These are phyloP conservation scores for Acleris emargana DNA, from an alignment of 2,888 invertebrate genomes.

Conservation along the genomic window DNA sequence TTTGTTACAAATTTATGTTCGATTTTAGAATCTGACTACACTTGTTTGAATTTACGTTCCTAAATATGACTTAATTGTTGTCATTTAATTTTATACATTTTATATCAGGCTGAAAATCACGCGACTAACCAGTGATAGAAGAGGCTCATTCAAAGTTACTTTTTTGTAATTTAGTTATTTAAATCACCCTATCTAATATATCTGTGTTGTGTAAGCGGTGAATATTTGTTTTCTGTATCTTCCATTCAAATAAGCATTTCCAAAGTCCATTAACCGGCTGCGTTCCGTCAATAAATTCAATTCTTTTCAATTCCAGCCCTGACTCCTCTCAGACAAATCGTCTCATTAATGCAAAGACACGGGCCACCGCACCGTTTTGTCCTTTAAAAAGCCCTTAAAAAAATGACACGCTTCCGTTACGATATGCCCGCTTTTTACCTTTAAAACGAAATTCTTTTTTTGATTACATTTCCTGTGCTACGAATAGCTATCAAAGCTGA, in stretches of 20 bases:
- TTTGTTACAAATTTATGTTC: too few species aligned
- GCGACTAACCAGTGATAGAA: too few species aligned
- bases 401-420: constrained; percentile 43
- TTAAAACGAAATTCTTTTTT: constrained; percentile 40
- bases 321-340: constrained; percentile 63
- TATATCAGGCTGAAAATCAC: too few species aligned
- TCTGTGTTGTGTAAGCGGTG: too few species aligned
- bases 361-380: constrained; percentile 51
- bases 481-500: not conserved
- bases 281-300: constrained; percentile 56
- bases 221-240: too few species aligned
- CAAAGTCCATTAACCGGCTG: constrained; percentile 49
- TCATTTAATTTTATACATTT: too few species aligned
- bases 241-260: constrained; percentile 50
- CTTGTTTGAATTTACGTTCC: too few species aligned
- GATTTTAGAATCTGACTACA: too few species aligned
- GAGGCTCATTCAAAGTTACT: too few species aligned
- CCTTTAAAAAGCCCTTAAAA: constrained; percentile 44
- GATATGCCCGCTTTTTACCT: constrained; percentile 37
- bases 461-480: constrained; percentile 33
- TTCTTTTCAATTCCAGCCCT: constrained; percentile 63
- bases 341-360: constrained; percentile 70
- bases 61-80: too few species aligned
- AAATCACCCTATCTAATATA: too few species aligned
- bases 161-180: too few species aligned